A percentile compares a stretch with the other conserved stretches of the same genome.
Evolutionary conservation across 2,888 invertebrate species (phyloP).

Genomic region (Clistopyga incitator): DNA sequence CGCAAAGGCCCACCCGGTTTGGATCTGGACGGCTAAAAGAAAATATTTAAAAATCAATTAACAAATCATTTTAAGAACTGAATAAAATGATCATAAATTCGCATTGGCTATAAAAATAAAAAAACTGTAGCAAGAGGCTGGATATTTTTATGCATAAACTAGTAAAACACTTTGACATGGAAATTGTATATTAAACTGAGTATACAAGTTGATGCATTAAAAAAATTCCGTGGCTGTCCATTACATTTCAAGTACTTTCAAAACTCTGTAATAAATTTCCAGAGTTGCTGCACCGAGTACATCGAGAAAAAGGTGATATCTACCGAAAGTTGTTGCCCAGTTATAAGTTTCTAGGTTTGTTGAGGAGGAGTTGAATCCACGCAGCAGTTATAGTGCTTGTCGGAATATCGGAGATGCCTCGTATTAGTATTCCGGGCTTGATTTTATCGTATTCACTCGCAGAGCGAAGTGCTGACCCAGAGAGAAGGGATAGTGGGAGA

Average conservation of each 20-base stretch:
- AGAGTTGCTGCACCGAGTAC: not conserved
- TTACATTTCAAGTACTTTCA: no score
- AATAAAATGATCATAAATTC: not conserved
- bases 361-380: not conserved
- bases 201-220: no score
- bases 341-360: not conserved
- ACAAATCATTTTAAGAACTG: not conserved
- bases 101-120: not conserved
- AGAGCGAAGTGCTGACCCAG: constrained; percentile 6
- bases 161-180: no score
- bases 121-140: not conserved
- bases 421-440: not conserved
- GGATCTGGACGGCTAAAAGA: constrained; percentile 82
- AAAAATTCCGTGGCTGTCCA: no score
- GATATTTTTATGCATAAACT: no score
- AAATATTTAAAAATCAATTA: constrained; percentile 90
- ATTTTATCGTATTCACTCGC: not conserved
- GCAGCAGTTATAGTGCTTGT: not conserved
- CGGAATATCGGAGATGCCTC: not conserved
- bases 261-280: not conserved
- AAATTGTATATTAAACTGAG: no score
- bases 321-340: not conserved
- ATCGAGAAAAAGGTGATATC: not conserved
- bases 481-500: not conserved
- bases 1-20: constrained; percentile 84